A percentile compares a stretch with the other conserved stretches of the same genome.
These are phyloP conservation scores for Hestina assimilis DNA, from an alignment of 1,140 invertebrate species.

Conservation along the genomic window DNA sequence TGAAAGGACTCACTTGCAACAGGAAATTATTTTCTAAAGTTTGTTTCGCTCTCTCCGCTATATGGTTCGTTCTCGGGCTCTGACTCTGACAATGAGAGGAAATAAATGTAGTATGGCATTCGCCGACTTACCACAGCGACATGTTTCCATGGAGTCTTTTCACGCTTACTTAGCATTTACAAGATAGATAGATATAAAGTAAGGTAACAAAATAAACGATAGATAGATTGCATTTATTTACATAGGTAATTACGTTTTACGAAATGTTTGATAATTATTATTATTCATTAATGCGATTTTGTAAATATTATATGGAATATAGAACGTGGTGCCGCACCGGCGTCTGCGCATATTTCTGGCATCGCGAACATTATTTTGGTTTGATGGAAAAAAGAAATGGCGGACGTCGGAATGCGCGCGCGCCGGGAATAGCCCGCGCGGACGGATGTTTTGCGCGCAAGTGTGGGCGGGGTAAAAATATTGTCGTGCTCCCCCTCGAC, in stretches of 20 bases:
- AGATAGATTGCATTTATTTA: too few relatives aligned
- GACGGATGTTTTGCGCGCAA: slow-evolving; percentile 37
- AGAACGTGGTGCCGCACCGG: slow-evolving; percentile 17
- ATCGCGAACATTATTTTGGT: slow-evolving; percentile 58
- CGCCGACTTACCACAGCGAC: slow-evolving; percentile 5
- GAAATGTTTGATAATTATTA: not conserved
- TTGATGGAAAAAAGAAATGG: slow-evolving; percentile 49
- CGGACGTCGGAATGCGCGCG: slow-evolving; percentile 53
- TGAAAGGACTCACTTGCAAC: slow-evolving; percentile 70
- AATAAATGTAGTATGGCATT: slow-evolving; percentile 48
- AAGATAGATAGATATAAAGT: too few relatives aligned
- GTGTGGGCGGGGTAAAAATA: slow-evolving; percentile 24
- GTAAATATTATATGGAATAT: slow-evolving; percentile 9
- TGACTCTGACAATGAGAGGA: slow-evolving; percentile 72
- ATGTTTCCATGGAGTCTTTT: slow-evolving; percentile 11
- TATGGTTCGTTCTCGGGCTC: slow-evolving; percentile 73
- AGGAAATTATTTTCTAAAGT: slow-evolving; percentile 73
- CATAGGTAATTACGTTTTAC: too few relatives aligned
- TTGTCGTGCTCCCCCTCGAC: slow-evolving; percentile 13
- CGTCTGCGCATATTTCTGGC: slow-evolving; percentile 51
- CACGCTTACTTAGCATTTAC: too few relatives aligned
- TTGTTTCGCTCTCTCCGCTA: slow-evolving; percentile 74
- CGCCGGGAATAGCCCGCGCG: slow-evolving; percentile 53
- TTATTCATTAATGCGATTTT: not conserved
- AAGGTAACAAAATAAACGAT: too few relatives aligned